phyloP scores from a whole-genome alignment of 2,797 vertebrate species.

The Chiroxiphia lanceolata region DNA sequence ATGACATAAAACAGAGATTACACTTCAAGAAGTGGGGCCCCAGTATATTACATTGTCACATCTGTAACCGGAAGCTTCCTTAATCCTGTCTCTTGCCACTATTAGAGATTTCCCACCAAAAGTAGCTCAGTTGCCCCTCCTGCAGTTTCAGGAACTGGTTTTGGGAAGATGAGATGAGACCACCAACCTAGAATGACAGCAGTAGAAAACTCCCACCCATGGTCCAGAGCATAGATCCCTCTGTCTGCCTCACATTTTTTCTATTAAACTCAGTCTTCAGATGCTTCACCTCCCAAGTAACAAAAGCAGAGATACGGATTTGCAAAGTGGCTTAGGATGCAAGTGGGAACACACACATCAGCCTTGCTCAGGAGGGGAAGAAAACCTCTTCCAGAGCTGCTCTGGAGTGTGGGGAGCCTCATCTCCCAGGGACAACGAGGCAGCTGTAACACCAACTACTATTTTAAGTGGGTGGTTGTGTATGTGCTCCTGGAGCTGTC shows the following conservation, averaged over 20 bases:
- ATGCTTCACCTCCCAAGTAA: neutral
- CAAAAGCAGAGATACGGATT: neutral
- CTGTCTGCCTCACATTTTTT: neutral
- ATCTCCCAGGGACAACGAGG: neutral
- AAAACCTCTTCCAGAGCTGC: neutral
- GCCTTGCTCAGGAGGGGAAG: neutral
- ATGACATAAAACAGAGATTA: neutral
- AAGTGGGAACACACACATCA: neutral
- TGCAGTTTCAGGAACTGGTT: neutral
- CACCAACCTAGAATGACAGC: neutral
- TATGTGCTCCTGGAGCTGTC: neutral
- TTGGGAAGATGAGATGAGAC: neutral
- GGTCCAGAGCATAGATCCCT: accelerated
- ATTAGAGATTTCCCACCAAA: neutral
- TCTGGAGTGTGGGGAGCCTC: neutral
- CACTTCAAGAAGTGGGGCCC: neutral
- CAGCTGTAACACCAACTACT: neutral
- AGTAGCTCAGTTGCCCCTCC: neutral
- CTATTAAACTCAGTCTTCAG: neutral
- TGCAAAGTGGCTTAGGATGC: neutral
- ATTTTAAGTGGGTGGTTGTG: neutral
- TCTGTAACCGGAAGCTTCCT: neutral
- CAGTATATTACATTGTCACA: neutral
- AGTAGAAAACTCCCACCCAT: neutral
- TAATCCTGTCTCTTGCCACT: neutral